phyloP scores from a whole-genome alignment of 2,797 vertebrate genomes.

The Sebastes trivittatus region DNA sequence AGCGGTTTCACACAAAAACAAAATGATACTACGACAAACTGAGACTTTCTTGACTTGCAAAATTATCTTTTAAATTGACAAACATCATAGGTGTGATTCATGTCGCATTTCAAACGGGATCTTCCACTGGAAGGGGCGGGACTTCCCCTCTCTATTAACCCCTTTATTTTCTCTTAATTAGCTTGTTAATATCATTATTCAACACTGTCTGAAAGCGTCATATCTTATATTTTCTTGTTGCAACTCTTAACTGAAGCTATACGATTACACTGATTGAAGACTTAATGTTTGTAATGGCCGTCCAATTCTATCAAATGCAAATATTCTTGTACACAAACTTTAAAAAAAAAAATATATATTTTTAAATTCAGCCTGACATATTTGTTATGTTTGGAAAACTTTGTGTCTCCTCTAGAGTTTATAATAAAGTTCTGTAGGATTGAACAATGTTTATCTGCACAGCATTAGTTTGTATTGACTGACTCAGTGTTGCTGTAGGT shows the following conservation, averaged over 20 bases:
- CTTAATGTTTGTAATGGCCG: neutral
- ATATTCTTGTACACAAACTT: neutral
- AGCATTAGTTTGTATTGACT: neutral
- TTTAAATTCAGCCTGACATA: neutral
- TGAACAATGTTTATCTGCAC: neutral
- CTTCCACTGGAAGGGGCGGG: no score
- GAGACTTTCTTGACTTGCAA: no score
- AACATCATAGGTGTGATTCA: no score
- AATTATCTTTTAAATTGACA: no score
- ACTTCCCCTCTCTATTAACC: neutral
- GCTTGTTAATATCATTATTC: neutral
- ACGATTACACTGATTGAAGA: neutral
- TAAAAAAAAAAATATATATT: no score
- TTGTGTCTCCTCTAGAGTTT: neutral
- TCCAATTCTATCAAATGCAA: neutral
- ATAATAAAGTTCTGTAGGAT: neutral
- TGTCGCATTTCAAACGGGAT: no score
- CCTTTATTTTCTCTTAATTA: neutral
- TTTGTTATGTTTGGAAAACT: neutral
- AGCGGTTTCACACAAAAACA: no score
- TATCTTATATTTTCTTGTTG: neutral
- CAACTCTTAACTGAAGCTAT: neutral
- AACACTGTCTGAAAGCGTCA: neutral
- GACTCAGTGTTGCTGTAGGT: no score
- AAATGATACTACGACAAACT: no score